phyloP scores from a whole-genome alignment of 2,797 vertebrate genomes.

The Cirrhinus mrigala region DNA sequence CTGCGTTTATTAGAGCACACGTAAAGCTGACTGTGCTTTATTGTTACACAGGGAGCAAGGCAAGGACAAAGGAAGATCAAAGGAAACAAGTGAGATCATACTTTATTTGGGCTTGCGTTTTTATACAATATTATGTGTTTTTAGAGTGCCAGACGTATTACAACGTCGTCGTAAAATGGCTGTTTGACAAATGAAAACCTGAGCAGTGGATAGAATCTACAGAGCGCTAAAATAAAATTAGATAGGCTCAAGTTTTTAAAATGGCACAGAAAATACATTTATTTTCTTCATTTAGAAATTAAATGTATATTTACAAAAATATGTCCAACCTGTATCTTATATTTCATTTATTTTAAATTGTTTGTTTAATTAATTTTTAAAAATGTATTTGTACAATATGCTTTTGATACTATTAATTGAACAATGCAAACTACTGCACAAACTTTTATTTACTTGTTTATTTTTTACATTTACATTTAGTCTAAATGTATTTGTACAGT shows the following conservation, averaged over 20 bases:
- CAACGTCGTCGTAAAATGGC: background rate
- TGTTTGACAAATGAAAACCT: background rate
- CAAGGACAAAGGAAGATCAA: conserved; percentile 23
- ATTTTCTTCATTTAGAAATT: background rate
- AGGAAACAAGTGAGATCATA: background rate
- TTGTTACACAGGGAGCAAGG: conserved; percentile 44
- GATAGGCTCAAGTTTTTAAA: background rate
- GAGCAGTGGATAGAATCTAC: background rate
- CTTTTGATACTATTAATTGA: too few relatives aligned
- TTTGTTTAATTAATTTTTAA: too few relatives aligned
- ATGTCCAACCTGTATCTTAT: background rate
- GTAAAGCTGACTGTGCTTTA: conserved; percentile 26
- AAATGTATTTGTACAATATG: too few relatives aligned
- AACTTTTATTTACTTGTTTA: background rate
- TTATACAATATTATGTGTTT: background rate
- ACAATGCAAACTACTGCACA: background rate
- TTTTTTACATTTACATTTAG: background rate
- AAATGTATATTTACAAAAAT: background rate
- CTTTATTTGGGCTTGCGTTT: conserved; percentile 20
- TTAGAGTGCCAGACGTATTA: background rate
- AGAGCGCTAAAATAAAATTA: background rate
- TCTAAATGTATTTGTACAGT: background rate
- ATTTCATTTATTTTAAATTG: too few relatives aligned
- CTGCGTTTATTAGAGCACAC: conserved; percentile 36
- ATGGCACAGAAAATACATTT: background rate